phyloP scores from a whole-genome alignment of 2,888 invertebrate species.

The Hypena proboscidalis region DNA sequence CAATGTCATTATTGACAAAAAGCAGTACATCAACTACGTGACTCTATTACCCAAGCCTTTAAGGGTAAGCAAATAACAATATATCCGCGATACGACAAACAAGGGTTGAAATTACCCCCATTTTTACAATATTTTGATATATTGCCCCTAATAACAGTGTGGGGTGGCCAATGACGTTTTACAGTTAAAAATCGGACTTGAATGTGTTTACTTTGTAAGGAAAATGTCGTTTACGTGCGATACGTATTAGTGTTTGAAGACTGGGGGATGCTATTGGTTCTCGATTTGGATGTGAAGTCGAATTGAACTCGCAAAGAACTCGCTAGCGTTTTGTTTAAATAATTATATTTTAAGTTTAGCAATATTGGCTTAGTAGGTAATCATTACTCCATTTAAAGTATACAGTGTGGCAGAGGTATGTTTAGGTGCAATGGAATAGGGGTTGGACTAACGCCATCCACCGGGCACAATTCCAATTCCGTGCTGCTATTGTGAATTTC shows the following conservation, averaged over 20 bases:
- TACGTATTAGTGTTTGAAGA: constrained; percentile 35
- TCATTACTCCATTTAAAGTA: too few relatives aligned
- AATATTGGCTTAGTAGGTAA: too few relatives aligned
- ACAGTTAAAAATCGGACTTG: constrained; percentile 74
- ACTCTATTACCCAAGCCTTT: constrained; percentile 37
- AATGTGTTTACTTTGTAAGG: constrained; percentile 66
- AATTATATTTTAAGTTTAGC: too few relatives aligned
- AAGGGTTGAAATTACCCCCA: constrained; percentile 69
- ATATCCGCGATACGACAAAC: constrained; percentile 57
- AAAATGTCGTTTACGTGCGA: constrained; percentile 62
- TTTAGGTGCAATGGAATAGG: too few relatives aligned
- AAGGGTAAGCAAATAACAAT: constrained; percentile 46
- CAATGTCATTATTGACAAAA: constrained; percentile 36
- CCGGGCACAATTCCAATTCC: too few relatives aligned
- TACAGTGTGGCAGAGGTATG: too few relatives aligned
- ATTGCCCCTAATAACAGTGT: constrained; percentile 78
- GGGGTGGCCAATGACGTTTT: constrained; percentile 57
- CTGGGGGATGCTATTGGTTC: constrained; percentile 39
- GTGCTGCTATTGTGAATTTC: too few relatives aligned
- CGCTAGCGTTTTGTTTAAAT: too few relatives aligned
- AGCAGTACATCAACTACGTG: constrained; percentile 23
- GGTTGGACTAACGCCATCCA: too few relatives aligned
- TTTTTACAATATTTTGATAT: constrained; percentile 80
- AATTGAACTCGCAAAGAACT: background rate
- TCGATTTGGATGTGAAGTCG: constrained; percentile 18